Evolutionary conservation across 2,888 invertebrate genomes (phyloP), one percentile per base, ranked within the genome.

Genomic region (Lypha dubia): DNA sequence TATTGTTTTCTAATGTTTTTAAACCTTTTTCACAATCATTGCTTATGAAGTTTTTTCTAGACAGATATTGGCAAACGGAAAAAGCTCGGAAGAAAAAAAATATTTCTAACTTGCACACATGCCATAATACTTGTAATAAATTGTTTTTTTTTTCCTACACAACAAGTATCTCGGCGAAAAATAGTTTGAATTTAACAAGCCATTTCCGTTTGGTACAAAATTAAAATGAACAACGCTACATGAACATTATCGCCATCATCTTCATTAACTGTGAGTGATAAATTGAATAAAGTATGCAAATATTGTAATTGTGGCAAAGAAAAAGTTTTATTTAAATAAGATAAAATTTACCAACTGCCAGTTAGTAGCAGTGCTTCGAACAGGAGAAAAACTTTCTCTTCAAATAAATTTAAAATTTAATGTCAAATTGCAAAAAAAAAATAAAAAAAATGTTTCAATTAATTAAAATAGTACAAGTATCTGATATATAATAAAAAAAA

Each of bases 121-220:
- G 51, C 60, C 28, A 62, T 75, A 80, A 74, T 62, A 41, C 32
- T 63, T 46, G 22, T 35, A 46, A 32, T 22, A 13, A 17, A 9
- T 20, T 32, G 11, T 46, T 35, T 46, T 28, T 38, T 53, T 41
- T 17, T n/a, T n/a, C n/a, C n/a, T 32, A 51, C 65, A 24, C 32
- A 53, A 63, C 38, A 51, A 70, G 70, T 70, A 41, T 71, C 58
- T 65, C 65, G 51, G 49, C 46, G 28, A 79, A 75, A 83, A 83
- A 73, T 22, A 46, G 76, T 60, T 73, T 46, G 17, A 71, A 65
- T 41, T 83, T 76, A 76, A 80, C 79, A 71, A 80, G 28, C 28
- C 44, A 65, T 80, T 80, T 84, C 80, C 84, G 84, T 76, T 75
- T 38, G 60, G 17, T 22, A 51, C 24, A 79, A 49, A 4, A 79